These are phyloP conservation scores for Tiphia femorata DNA, from an alignment of 2,888 invertebrate species.

Conservation along the genomic window DNA sequence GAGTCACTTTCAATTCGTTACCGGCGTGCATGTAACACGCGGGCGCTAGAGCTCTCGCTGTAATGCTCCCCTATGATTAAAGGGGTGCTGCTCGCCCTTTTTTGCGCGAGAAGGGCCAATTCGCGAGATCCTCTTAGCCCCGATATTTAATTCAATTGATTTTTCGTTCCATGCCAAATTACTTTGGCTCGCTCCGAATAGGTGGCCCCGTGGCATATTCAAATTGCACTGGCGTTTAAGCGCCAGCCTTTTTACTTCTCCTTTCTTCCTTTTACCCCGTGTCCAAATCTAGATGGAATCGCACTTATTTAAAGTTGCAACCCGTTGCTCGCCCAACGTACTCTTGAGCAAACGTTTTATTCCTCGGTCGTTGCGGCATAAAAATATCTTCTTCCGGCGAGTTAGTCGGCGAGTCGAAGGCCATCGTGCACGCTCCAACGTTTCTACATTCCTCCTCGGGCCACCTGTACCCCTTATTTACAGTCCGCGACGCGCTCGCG, in stretches of 20 bases:
- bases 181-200: too few relatives aligned
- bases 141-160: neutral
- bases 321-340: too few relatives aligned
- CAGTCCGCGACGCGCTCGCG: conserved; percentile 7
- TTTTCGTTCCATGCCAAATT: neutral
- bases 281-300: too few relatives aligned
- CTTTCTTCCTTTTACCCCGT: too few relatives aligned
- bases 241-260: too few relatives aligned
- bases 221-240: too few relatives aligned
- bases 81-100: neutral
- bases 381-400: too few relatives aligned
- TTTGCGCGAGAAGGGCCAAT: neutral
- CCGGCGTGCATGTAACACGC: neutral
- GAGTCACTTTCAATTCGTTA: neutral
- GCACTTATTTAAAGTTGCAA: too few relatives aligned
- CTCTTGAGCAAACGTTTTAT: too few relatives aligned
- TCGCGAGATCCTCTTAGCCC: neutral
- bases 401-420: neutral
- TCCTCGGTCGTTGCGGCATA: too few relatives aligned
- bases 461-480: conserved; percentile 35
- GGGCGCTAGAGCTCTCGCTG: too few relatives aligned
- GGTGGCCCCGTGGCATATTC: too few relatives aligned
- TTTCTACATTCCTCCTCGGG: neutral
- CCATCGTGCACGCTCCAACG: neutral
- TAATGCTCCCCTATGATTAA: neutral